These are phyloP conservation scores for Acanthurus tractus DNA, from an alignment of 2,797 vertebrate genomes.

Conservation along the genomic window DNA sequence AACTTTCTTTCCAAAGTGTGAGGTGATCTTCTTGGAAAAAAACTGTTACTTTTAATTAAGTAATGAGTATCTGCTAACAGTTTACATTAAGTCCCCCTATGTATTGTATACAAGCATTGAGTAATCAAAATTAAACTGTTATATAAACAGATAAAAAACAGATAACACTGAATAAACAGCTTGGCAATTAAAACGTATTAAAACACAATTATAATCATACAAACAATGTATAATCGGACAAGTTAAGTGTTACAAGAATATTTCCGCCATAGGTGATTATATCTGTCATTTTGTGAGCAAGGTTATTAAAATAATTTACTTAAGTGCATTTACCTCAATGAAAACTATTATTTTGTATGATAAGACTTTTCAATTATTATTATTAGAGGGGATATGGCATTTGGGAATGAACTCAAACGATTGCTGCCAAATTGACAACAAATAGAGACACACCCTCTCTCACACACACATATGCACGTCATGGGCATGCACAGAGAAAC, in stretches of 20 bases:
- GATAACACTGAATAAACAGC: neutral
- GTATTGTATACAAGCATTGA: neutral
- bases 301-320: conserved; percentile 3
- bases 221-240: neutral
- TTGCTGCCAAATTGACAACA: conserved; percentile 10
- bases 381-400: conserved; percentile 9
- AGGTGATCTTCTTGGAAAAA: conserved; percentile 35
- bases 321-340: neutral
- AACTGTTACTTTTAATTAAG: conserved; percentile 30
- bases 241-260: neutral
- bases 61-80: conserved; percentile 7
- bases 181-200: neutral
- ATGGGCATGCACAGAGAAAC: conserved; percentile 19
- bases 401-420: conserved; percentile 11
- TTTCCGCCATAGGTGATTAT: conserved; percentile 14
- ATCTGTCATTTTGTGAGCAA: conserved; percentile 21
- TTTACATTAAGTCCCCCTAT: neutral
- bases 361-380: conserved; percentile 14
- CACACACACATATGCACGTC: conserved; percentile 17
- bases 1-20: conserved; percentile 35
- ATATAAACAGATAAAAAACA: neutral
- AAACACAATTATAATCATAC: neutral
- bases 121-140: conserved; percentile 3
- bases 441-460: conserved; percentile 15
- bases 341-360: conserved; percentile 20